phyloP scores from a whole-genome alignment of 2,113 vertebrate species.

The Sialia sialis region DNA sequence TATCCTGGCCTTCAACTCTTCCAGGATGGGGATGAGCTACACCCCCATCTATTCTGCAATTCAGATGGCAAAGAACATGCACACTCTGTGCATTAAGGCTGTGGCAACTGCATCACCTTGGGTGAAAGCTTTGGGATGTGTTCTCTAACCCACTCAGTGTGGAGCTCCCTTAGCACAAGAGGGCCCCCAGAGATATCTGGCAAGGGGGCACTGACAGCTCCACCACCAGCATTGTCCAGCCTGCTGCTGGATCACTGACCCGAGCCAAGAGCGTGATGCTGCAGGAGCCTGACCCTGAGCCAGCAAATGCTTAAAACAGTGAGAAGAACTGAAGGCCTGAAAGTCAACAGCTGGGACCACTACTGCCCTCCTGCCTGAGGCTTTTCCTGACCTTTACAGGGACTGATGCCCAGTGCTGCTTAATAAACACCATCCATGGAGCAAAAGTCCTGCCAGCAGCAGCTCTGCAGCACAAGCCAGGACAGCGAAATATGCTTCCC shows the following conservation, averaged over 20 bases:
- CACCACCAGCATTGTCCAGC: not conserved
- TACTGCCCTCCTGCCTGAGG: not conserved
- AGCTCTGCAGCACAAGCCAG: not conserved
- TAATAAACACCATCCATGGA: not conserved
- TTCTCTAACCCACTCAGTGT: not conserved
- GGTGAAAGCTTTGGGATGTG: not conserved
- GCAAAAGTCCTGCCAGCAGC: not conserved
- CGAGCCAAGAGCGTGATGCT: rapidly evolving
- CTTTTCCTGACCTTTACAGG: not conserved
- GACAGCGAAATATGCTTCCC: not conserved
- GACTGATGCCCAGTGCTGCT: not conserved
- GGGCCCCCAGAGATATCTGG: too few species aligned
- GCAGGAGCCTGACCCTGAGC: not conserved
- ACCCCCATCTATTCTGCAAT: not conserved
- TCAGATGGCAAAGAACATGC: not conserved
- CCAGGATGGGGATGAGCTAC: not conserved
- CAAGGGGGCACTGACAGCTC: not conserved
- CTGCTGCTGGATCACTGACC: not conserved
- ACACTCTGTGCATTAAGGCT: rapidly evolving
- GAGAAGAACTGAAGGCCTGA: not conserved
- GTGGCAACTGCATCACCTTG: not conserved
- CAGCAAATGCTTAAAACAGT: not conserved
- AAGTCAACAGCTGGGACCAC: not conserved
- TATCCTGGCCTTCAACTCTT: not conserved
- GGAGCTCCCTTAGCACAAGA: not conserved